phyloP scores from a whole-genome alignment of 2,888 invertebrate species.

The Chloroclysta siterata region DNA sequence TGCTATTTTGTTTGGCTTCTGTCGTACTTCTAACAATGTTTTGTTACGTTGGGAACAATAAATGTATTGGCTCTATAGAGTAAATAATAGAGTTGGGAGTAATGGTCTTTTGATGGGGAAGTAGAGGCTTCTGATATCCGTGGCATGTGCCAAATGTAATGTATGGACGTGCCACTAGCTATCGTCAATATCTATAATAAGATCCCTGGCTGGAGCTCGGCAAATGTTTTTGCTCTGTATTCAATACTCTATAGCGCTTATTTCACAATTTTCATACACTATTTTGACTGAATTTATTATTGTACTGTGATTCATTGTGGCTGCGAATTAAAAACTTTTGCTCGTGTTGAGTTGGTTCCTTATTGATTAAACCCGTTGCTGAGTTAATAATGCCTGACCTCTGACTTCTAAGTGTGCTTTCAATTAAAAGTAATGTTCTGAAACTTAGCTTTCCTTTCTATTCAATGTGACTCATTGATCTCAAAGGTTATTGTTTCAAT shows the following conservation, averaged over 20 bases:
- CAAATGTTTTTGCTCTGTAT: no score
- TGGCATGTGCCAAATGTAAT: no score
- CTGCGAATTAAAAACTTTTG: constrained; percentile 19
- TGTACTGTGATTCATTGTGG: constrained; percentile 11
- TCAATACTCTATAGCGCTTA: no score
- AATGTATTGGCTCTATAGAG: not conserved
- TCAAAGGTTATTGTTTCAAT: constrained; percentile 20
- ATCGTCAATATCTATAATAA: no score
- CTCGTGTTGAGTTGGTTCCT: not conserved
- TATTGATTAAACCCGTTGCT: constrained; percentile 16
- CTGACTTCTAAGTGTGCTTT: constrained; percentile 23
- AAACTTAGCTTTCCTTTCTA: constrained; percentile 24
- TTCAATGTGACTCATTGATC: constrained; percentile 20
- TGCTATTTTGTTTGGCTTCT: constrained; percentile 8
- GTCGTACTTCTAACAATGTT: constrained; percentile 3
- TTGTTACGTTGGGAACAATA: not conserved
- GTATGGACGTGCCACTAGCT: no score
- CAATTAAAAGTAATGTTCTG: constrained; percentile 25
- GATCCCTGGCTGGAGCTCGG: no score
- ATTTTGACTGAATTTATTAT: not conserved
- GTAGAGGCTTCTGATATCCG: no score
- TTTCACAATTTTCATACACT: not conserved
- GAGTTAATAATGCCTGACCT: constrained; percentile 27
- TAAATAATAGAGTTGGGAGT: not conserved
- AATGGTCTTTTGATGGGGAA: no score